Conservation (phyloP, 1,140 invertebrate species). For the Adoxophyes honmai region DNA sequence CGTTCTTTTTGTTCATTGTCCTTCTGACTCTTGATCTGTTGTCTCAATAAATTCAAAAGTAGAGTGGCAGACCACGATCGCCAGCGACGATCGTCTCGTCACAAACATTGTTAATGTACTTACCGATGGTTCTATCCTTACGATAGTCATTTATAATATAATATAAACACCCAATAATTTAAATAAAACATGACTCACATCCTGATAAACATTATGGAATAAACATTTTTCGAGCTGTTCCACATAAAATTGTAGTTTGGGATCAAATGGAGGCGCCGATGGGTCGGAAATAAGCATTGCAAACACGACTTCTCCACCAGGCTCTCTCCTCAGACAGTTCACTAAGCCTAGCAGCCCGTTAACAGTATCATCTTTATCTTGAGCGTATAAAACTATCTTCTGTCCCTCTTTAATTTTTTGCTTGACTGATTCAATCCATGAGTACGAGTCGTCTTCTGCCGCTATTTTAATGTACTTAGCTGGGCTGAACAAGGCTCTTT, state of each 20-base stretch:
- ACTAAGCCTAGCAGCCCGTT: conserved; percentile 92
- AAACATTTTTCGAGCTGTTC: conserved; percentile 84
- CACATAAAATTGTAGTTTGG: conserved; percentile 80
- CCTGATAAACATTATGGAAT: conserved; percentile 87
- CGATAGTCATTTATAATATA: too few species aligned
- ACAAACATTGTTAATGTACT: too few species aligned
- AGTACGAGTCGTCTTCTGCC: conserved; percentile 45
- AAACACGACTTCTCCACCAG: conserved; percentile 80
- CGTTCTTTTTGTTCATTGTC: too few species aligned
- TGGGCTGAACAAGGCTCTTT: conserved; percentile 54
- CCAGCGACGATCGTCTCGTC: too few species aligned
- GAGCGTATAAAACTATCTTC: conserved; percentile 78
- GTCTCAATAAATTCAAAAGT: too few species aligned
- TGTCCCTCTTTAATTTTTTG: conserved; percentile 76
- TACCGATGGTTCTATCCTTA: too few species aligned
- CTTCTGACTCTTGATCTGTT: too few species aligned
- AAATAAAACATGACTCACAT: too few species aligned
- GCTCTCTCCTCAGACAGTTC: conserved; percentile 85
- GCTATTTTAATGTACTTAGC: conserved; percentile 63
- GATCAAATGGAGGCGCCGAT: conserved; percentile 81
- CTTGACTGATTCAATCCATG: conserved; percentile 74
- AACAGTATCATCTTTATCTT: conserved; percentile 80
- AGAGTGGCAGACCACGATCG: too few species aligned
- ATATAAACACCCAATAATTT: too few species aligned
- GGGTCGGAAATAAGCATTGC: conserved; percentile 82